phyloP scores from a whole-genome alignment of 1,140 invertebrate species.

The Planococcus citri region DNA sequence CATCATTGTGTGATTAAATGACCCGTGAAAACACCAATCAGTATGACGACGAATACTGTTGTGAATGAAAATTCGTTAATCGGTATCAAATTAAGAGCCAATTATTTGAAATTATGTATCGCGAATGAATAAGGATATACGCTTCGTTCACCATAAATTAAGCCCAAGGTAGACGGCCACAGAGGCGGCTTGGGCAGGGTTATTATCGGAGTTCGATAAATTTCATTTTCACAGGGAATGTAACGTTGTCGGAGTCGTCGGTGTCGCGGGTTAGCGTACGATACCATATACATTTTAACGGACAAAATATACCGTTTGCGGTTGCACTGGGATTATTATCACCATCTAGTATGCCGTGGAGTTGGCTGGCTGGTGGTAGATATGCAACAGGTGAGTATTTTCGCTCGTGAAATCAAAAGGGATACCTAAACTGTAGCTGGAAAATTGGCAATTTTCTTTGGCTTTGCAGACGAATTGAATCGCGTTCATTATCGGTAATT shows the following conservation, averaged over 20 bases:
- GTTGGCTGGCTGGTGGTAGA: no score
- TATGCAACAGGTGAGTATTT: not conserved
- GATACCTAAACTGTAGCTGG: not conserved
- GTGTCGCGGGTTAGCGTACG: not conserved
- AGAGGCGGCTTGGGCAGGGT: no score
- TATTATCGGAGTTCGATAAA: constrained; percentile 9
- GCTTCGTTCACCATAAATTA: constrained; percentile 14
- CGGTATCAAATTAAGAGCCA: constrained; percentile 14
- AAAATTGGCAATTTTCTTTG: not conserved
- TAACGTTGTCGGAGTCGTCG: no score
- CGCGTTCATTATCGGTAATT: not conserved
- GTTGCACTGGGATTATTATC: constrained; percentile 14
- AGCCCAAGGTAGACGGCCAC: not conserved
- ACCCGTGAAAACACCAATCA: not conserved
- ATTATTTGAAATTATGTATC: constrained; percentile 16
- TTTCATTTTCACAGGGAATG: constrained; percentile 9
- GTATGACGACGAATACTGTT: not conserved
- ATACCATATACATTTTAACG: constrained; percentile 5
- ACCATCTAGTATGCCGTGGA: no score
- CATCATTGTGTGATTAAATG: not conserved
- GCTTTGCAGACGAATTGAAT: not conserved
- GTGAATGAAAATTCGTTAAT: constrained; percentile 19
- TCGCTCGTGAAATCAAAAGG: not conserved
- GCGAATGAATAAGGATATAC: constrained; percentile 12
- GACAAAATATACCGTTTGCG: constrained; percentile 12